Evolutionary conservation across 2,113 vertebrate species (phyloP).

Genomic region (Dendrocopos noguchii): DNA sequence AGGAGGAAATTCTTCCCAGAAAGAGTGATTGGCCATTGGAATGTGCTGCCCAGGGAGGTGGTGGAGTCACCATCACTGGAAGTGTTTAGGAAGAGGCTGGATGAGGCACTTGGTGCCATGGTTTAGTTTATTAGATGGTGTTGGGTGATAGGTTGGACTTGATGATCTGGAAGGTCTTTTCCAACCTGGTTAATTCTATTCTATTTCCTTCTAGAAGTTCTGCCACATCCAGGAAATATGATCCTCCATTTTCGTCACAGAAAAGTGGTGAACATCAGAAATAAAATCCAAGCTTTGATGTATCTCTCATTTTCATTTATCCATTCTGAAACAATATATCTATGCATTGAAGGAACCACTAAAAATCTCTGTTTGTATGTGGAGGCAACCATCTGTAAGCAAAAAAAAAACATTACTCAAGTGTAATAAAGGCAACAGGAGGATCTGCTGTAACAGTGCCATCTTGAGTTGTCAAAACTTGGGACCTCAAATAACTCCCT

Average conservation of each 20-base stretch:
- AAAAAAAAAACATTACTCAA: neutral
- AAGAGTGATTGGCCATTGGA: too few species aligned
- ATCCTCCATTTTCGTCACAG: neutral
- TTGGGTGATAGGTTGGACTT: too few species aligned
- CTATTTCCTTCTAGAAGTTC: neutral
- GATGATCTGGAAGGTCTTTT: too few species aligned
- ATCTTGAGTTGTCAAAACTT: neutral
- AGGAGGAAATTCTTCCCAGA: too few species aligned
- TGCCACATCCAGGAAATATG: neutral
- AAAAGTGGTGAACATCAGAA: neutral
- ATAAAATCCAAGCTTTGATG: neutral
- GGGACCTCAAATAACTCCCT: neutral
- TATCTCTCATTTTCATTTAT: neutral
- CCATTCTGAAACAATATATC: neutral
- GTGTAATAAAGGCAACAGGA: slow-evolving; percentile 10
- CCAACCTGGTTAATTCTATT: too few species aligned
- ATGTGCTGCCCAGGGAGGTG: too few species aligned
- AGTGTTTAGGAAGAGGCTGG: too few species aligned
- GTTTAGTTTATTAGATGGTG: too few species aligned
- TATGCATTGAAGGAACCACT: neutral
- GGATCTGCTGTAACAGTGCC: neutral
- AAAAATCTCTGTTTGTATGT: neutral
- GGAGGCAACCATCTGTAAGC: neutral
- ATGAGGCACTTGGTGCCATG: too few species aligned
- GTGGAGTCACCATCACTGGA: too few species aligned